Conservation (phyloP, 2,113 vertebrate genomes). For the Brachypteracias leptosomus region DNA sequence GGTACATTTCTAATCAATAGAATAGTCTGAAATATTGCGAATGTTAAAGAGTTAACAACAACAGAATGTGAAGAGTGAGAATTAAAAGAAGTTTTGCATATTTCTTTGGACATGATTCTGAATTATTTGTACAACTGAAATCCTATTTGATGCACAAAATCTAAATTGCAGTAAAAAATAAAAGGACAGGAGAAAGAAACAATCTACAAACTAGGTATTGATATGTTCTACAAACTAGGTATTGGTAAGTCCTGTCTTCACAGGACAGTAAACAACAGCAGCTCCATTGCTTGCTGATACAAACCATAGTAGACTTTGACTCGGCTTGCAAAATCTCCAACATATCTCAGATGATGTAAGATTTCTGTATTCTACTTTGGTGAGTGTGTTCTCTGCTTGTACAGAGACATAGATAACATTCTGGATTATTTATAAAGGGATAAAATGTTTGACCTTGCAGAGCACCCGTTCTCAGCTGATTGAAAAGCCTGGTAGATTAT, state of each 20-base stretch:
- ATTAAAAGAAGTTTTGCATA: background rate
- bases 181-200: background rate
- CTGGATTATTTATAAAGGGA: background rate
- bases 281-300: background rate
- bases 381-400: background rate
- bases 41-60: background rate
- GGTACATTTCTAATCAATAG: background rate
- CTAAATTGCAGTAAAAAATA: background rate
- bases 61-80: background rate
- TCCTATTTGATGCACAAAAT: background rate
- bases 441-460: background rate
- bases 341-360: background rate
- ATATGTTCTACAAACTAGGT: too few relatives aligned
- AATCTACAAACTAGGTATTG: background rate
- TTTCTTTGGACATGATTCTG: background rate
- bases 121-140: background rate
- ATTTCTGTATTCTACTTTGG: background rate
- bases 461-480: background rate
- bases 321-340: background rate
- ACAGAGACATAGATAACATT: background rate
- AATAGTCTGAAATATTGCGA: background rate
- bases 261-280: background rate
- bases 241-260: background rate
- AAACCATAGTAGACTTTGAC: background rate
- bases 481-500: background rate